Evolutionary conservation across 2,797 vertebrate genomes (phyloP).

Genomic region (Glyptemys insculpta): DNA sequence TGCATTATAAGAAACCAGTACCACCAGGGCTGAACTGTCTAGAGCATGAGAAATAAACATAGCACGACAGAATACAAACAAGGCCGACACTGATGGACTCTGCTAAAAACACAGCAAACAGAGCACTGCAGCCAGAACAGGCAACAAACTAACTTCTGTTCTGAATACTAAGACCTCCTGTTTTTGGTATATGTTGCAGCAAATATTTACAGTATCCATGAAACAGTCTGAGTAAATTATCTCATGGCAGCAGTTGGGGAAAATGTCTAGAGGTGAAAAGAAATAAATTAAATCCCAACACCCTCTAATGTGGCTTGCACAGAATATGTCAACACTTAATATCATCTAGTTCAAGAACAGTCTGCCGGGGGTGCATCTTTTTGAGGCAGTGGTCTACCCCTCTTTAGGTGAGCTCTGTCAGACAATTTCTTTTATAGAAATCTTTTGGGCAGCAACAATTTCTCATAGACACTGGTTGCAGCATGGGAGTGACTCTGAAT

Average conservation of each 20-base stretch:
- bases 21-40: not conserved
- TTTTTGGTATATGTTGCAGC: slow-evolving; percentile 31
- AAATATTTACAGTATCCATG: slow-evolving; percentile 71
- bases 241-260: slow-evolving; percentile 47
- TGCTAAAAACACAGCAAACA: slow-evolving; percentile 27
- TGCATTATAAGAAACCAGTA: not conserved
- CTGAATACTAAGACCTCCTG: slow-evolving; percentile 45
- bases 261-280: slow-evolving; percentile 33
- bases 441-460: not conserved
- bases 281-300: slow-evolving; percentile 52
- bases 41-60: slow-evolving; percentile 4
- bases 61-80: slow-evolving; percentile 23
- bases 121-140: not conserved
- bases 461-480: not conserved
- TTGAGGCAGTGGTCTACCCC: not conserved
- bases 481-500: not conserved
- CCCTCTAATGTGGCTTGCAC: not conserved
- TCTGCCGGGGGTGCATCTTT: accelerated
- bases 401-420: accelerated
- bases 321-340: not conserved
- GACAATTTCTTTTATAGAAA: not conserved
- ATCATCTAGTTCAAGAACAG: not conserved
- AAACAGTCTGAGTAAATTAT: slow-evolving; percentile 55
- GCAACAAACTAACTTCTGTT: slow-evolving; percentile 61
- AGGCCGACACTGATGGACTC: slow-evolving; percentile 19